phyloP scores from a whole-genome alignment of 2,888 invertebrate genomes.

The Drosophila kokeensis region DNA sequence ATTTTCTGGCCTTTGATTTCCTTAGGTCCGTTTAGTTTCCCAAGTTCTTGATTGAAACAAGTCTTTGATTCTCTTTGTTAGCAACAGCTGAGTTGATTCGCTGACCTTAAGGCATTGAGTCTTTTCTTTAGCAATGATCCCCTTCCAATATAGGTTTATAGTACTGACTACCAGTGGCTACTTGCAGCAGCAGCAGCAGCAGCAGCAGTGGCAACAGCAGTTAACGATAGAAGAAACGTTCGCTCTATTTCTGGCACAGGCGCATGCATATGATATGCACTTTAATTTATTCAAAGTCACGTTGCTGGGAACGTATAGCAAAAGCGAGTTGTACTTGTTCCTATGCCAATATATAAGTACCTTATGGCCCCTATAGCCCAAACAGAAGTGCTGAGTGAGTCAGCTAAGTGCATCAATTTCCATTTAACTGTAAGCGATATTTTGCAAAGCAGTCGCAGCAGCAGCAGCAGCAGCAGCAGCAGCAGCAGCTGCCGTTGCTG shows the following conservation, averaged over 20 bases:
- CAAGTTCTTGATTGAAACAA: constrained; percentile 20
- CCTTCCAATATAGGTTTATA: constrained; percentile 53
- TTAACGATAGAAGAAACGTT: constrained; percentile 32
- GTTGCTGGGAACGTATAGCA: constrained; percentile 64
- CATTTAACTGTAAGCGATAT: constrained; percentile 80
- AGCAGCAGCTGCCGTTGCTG: constrained; percentile 26
- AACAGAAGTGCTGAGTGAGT: constrained; percentile 78
- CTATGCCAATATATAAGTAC: constrained; percentile 61
- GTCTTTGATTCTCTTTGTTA: constrained; percentile 22
- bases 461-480: constrained; percentile 9
- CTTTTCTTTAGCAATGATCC: constrained; percentile 38
- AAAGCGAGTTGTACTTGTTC: constrained; percentile 59
- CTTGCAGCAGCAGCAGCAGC: constrained; percentile 20
- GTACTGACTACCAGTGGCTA: constrained; percentile 49
- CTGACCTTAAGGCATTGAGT: constrained; percentile 46
- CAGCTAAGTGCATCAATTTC: constrained; percentile 82
- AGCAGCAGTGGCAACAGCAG: constrained; percentile 18
- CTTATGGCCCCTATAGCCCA: constrained; percentile 54
- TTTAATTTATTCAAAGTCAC: constrained; percentile 80
- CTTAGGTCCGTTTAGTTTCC: constrained; percentile 8
- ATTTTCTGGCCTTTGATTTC: constrained; percentile 1
- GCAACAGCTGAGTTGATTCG: constrained; percentile 15
- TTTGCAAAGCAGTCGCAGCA: constrained; percentile 47
- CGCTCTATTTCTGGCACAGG: constrained; percentile 66
- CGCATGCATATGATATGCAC: constrained; percentile 76